phyloP scores from a whole-genome alignment of 2,113 vertebrate species.

The Neodontobutis hainanensis region DNA sequence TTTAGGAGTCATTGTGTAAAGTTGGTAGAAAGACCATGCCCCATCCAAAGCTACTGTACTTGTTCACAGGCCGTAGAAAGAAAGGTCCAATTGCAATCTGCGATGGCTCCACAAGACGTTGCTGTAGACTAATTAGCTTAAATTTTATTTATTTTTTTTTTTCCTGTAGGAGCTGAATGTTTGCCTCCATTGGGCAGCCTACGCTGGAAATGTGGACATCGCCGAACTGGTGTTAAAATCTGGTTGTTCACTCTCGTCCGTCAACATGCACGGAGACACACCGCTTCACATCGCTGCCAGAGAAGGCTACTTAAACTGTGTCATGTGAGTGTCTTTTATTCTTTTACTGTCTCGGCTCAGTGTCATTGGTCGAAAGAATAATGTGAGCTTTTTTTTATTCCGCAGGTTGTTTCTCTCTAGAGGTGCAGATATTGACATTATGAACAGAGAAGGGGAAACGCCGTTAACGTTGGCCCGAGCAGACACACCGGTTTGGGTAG shows the following conservation, averaged over 20 bases:
- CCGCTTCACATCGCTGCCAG: constrained; percentile 89
- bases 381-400: neutral
- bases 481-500: constrained; percentile 89
- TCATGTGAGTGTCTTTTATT: constrained; percentile 80
- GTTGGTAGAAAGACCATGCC: no score
- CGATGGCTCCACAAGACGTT: no score
- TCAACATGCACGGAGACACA: constrained; percentile 90
- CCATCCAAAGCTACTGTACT: no score
- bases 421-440: constrained; percentile 86
- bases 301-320: constrained; percentile 87
- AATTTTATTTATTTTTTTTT: no score
- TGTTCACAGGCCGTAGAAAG: no score
- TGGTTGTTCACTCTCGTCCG: constrained; percentile 84
- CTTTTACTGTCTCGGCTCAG: neutral
- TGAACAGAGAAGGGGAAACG: constrained; percentile 90
- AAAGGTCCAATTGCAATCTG: no score
- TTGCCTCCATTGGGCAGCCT: constrained; percentile 92
- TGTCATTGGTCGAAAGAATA: neutral
- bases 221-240: constrained; percentile 89
- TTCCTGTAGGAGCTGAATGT: constrained; percentile 86
- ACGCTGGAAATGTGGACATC: constrained; percentile 88
- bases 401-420: constrained; percentile 88
- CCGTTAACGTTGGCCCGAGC: constrained; percentile 83
- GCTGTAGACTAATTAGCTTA: no score
- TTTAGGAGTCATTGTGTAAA: no score